Evolutionary conservation across 2,113 vertebrate species (phyloP).

Genomic region (Pedetes capensis): DNA sequence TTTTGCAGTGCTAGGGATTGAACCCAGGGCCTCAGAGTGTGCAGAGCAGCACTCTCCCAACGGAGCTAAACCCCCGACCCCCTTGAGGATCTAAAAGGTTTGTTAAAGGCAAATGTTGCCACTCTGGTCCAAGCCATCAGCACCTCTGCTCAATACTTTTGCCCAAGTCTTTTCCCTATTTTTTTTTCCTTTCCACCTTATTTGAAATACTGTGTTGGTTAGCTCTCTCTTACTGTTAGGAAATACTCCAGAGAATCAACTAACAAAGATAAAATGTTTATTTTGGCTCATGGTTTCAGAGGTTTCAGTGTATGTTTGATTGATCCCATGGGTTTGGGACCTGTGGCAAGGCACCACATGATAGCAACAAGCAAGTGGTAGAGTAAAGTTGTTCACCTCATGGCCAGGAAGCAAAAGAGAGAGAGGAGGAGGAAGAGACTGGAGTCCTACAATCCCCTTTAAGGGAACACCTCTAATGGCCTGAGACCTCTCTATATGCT

Average conservation of each 20-base stretch:
- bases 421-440: background rate
- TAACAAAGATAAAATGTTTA: background rate
- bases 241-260: background rate
- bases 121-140: background rate
- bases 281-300: background rate
- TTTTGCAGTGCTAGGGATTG: no score
- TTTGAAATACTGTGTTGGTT: background rate
- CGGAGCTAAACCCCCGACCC: no score
- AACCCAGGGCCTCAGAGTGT: no score
- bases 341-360: background rate
- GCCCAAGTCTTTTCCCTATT: background rate
- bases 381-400: background rate
- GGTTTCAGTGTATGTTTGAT: fast-evolving
- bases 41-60: no score
- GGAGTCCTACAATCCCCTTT: background rate
- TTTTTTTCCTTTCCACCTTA: background rate
- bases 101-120: background rate
- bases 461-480: no score
- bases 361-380: fast-evolving
- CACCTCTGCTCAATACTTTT: background rate
- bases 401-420: background rate
- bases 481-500: background rate
- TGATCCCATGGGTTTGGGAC: no score
- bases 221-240: background rate
- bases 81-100: background rate